These are phyloP conservation scores for Hylaeus volcanicus DNA, from an alignment of 1,140 invertebrate genomes.

Conservation along the genomic window DNA sequence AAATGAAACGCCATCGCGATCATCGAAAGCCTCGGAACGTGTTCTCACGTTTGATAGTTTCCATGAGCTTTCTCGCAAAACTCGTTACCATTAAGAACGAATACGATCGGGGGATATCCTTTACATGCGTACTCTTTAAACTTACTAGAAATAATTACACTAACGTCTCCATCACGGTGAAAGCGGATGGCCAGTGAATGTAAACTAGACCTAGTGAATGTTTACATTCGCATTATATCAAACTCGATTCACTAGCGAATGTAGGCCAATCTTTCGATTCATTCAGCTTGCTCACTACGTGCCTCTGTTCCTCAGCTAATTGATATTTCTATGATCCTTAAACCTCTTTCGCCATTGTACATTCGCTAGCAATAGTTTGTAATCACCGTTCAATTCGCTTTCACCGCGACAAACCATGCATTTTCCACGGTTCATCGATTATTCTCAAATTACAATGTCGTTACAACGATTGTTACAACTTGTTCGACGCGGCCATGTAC, in stretches of 20 bases:
- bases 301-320: too few species aligned
- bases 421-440: background rate
- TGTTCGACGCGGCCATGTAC: constrained; percentile 8
- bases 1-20: background rate
- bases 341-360: too few species aligned
- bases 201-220: too few species aligned
- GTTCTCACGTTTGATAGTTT: background rate
- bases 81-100: constrained; percentile 1
- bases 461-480: background rate
- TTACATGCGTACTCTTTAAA: background rate
- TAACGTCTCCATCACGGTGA: constrained; percentile 16
- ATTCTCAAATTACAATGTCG: constrained; percentile 18
- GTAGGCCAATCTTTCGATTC: too few species aligned
- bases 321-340: too few species aligned
- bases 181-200: background rate
- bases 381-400: background rate
- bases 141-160: constrained; percentile 20
- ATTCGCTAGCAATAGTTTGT: too few species aligned
- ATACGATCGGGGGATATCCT: background rate
- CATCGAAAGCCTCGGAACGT: background rate
- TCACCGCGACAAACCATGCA: background rate
- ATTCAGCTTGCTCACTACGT: too few species aligned
- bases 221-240: too few species aligned
- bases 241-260: too few species aligned
- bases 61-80: constrained; percentile 4